Evolutionary conservation across 2,888 invertebrate species (phyloP).

Genomic region (Tetropium fuscum): DNA sequence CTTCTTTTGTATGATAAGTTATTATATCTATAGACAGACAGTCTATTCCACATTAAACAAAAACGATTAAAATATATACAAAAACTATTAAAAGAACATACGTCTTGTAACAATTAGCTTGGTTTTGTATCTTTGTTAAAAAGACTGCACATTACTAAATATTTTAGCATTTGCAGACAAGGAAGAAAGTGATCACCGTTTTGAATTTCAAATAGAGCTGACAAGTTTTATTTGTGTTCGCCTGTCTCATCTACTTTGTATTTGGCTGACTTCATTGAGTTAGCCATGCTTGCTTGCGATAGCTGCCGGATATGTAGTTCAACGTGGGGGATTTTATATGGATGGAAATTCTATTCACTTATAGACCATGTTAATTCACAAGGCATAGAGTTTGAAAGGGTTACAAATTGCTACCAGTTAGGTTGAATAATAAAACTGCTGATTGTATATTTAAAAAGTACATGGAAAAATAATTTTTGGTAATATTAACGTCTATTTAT

Average conservation of each 20-base stretch:
- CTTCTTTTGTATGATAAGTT: no score
- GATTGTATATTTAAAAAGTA: slow-evolving; percentile 12
- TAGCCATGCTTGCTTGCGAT: slow-evolving; percentile 56
- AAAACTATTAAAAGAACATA: no score
- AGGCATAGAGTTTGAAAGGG: slow-evolving; percentile 35
- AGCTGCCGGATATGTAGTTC: slow-evolving; percentile 41
- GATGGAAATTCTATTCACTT: slow-evolving; percentile 36
- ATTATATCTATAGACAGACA: no score
- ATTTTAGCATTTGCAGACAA: slow-evolving; percentile 51
- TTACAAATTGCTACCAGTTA: slow-evolving; percentile 32
- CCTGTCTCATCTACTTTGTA: slow-evolving; percentile 63
- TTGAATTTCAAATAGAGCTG: slow-evolving; percentile 61
- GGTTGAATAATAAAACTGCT: slow-evolving; percentile 27
- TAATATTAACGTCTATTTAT: neutral
- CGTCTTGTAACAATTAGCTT: no score
- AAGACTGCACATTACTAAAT: no score
- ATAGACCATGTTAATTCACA: slow-evolving; percentile 36
- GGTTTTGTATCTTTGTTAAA: no score
- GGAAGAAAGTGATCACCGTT: slow-evolving; percentile 58
- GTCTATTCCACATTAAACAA: no score
- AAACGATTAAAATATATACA: no score
- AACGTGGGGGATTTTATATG: slow-evolving; percentile 32
- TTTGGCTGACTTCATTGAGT: slow-evolving; percentile 62
- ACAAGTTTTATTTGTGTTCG: slow-evolving; percentile 62
- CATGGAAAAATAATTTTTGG: slow-evolving; percentile 9